Evolutionary conservation across 2,113 vertebrate species (phyloP).

Genomic region (Solea solea): DNA sequence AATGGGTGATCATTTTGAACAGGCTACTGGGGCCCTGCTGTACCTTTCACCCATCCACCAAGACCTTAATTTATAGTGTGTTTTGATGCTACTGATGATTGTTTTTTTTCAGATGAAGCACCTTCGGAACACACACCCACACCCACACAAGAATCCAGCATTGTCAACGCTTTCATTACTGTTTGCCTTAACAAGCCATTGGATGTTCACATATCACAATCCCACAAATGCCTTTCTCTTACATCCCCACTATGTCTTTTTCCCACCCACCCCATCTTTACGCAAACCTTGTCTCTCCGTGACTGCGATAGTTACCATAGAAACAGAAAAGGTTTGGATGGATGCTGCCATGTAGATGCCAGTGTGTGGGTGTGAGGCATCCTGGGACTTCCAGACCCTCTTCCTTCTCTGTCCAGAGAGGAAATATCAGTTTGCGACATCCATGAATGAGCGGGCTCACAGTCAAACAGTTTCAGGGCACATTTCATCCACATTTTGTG

Average conservation of each 20-base stretch:
- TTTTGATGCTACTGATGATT: too few species aligned
- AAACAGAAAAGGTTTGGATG: conserved; percentile 73
- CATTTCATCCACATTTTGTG: background rate
- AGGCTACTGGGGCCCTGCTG: too few species aligned
- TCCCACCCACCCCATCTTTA: conserved; percentile 51
- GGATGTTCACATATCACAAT: conserved; percentile 48
- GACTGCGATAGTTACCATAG: conserved; percentile 75
- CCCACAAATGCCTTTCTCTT: conserved; percentile 43
- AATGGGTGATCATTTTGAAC: background rate
- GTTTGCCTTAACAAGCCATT: conserved; percentile 29
- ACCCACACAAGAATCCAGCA: background rate
- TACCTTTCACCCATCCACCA: background rate
- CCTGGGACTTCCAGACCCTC: conserved; percentile 36
- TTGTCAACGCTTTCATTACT: conserved; percentile 22
- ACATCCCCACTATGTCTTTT: conserved; percentile 35
- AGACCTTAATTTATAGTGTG: background rate
- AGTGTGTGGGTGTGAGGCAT: conserved; percentile 40
- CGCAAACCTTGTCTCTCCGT: conserved; percentile 53
- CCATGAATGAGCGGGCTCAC: conserved; percentile 14
- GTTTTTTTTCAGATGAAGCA: background rate
- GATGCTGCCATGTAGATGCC: conserved; percentile 59
- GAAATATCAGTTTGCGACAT: conserved; percentile 62
- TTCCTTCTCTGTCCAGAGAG: conserved; percentile 44
- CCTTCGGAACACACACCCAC: background rate
- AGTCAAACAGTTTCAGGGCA: background rate